Base-by-base conservation (phyloP, 2,113 vertebrate genomes). In the Pleuronectes platessa region DNA sequence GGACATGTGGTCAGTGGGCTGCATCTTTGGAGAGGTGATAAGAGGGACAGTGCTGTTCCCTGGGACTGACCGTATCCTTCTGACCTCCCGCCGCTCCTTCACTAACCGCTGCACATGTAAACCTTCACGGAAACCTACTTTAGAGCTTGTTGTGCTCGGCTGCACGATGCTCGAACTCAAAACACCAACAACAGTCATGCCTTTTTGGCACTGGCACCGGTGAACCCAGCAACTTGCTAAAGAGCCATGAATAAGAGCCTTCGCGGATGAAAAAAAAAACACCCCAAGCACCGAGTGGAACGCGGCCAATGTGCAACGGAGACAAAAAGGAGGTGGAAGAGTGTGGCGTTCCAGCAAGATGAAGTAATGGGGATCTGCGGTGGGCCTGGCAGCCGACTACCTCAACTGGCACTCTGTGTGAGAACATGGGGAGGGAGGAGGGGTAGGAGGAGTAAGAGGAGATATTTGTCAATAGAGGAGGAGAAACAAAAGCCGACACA, bases 1-100 rank as follows among this genome's bases (percentile, higher is more conserved):
- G 96, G 97, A 99, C 96, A 98, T 98, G 96, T 98, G 97, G 97
- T 98, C 97, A 95, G 96, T 98, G 91, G 97, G 97, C 95, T 98
- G 97, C 95, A 98, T 98, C 96, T 97, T 97, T 97, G 97, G 97
- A 94, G 97, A 99, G 93, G 96, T 99, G 95, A 96, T 99, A 95
- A 98, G 96, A 97, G 97, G 97, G 87, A 95, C 95, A 86, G 97
- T 98, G 94, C 95, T 99, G 92, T 98, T 98, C 93, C 96, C 97
- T 68, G 97, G 97, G 92, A 98, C 95, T 88, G 97, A 99, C 94
- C 97, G 96, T 98, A 99, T 98, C 97, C 97, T 99, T 98, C 94
- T 87, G 86, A 86, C 68, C 51, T 24, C 63, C 69, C 20, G 3
- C 49, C 7, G 0, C 58, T 60, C 45, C 65, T 45, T 71, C 60